Evolutionary conservation across 1,140 invertebrate species (phyloP).

Genomic region (Hyles euphorbiae): DNA sequence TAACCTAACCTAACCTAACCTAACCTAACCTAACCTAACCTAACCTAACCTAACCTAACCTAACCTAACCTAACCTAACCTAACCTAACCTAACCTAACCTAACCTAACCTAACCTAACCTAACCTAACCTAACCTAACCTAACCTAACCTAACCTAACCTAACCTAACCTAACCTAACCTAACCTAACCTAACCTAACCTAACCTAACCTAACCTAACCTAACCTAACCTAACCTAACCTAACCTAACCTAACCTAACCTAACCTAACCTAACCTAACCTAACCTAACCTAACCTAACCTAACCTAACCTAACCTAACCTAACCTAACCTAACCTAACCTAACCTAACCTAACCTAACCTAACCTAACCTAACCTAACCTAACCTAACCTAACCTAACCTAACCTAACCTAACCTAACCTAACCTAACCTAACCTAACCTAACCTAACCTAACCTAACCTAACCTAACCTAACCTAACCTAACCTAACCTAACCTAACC

Average conservation of each 20-base stretch:
- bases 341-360: constrained; percentile 2
- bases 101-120: constrained; percentile 23
- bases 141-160: constrained; percentile 9
- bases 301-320: constrained; percentile 17
- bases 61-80: constrained; percentile 30
- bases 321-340: constrained; percentile 7
- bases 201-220: constrained; percentile 10
- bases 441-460: too few species aligned
- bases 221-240: constrained; percentile 11
- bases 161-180: constrained; percentile 8
- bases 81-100: constrained; percentile 18
- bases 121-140: constrained; percentile 13
- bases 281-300: constrained; percentile 18
- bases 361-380: neutral
- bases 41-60: constrained; percentile 44
- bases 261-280: constrained; percentile 17
- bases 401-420: too few species aligned
- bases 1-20: constrained; percentile 12
- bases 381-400: too few species aligned
- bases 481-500: too few species aligned
- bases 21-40: constrained; percentile 22
- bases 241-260: constrained; percentile 17
- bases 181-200: constrained; percentile 11
- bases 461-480: too few species aligned
- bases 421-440: too few species aligned